Base-by-base conservation (phyloP, 2,113 vertebrate genomes). In the Odontesthes bonariensis region DNA sequence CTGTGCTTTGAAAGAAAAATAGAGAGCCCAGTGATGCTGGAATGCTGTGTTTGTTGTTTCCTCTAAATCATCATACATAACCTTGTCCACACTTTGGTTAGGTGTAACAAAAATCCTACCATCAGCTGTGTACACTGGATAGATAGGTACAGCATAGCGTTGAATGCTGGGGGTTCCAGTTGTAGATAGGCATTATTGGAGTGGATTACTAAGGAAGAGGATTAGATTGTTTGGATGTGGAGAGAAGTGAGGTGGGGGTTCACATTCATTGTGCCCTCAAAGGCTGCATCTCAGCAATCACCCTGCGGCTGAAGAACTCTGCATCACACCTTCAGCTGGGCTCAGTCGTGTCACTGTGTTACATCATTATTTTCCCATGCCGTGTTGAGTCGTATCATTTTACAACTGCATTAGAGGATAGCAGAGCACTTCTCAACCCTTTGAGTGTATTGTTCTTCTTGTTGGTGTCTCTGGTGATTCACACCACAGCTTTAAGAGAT, bases 191-290 rank as follows among this genome's bases (percentile, higher is more conserved):
- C 77, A 66, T 90, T 86, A 75, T 81, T 89, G 79, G 66, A 85
- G 82, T 85, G 83, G 90, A 89, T 91, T 91, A 91, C 88, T 73
- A 80, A 87, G 52, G 76, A 82, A 85, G 86, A 85, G 72, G 85
- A 91, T 91, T 89, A 83, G 86, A 77, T 92, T 88, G 72, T 84
- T 81, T 83, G 53, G 72, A 73, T 68, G 66, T 46, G 57, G 63
- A 20, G 22, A 67, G 38, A 46, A 60, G 62, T 12, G 14, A 64
- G 42, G 42, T 27, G 38, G 63, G 61, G 22, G 23, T 58, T 87
- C 38, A 35, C 67, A 67, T 73, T 77, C 76, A 65, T 52, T 6
- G 8, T 80, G 71, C 58, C 79, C 73, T 86, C 49, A 65, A 85
- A 83, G 69, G 54, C 75, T 75, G 64, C 80, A 76, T 83, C 85